phyloP scores from a whole-genome alignment of 2,113 vertebrate genomes.

The Ia io region DNA sequence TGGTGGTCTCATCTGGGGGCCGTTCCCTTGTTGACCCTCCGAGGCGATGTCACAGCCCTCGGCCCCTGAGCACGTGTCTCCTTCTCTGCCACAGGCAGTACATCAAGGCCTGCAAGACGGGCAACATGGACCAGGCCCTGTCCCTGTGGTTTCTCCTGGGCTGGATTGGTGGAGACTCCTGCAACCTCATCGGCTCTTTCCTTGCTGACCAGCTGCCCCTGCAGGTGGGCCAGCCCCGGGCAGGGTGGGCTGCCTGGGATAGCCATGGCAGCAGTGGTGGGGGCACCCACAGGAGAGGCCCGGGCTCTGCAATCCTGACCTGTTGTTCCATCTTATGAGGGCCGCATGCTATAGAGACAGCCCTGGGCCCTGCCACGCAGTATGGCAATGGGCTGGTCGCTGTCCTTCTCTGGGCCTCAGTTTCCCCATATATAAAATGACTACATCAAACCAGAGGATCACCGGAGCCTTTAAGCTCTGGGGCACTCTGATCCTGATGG shows the following conservation, averaged over 20 bases:
- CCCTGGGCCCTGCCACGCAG: neutral
- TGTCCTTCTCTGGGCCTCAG: neutral
- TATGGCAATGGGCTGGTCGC: neutral
- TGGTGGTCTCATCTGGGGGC: neutral
- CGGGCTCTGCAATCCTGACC: neutral
- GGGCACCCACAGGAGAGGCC: neutral
- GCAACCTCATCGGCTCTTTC: slow-evolving; percentile 94
- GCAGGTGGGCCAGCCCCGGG: slow-evolving; percentile 84
- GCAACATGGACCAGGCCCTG: slow-evolving; percentile 94
- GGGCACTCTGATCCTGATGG: neutral
- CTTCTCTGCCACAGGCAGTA: slow-evolving; percentile 86
- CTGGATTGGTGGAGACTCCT: slow-evolving; percentile 94
- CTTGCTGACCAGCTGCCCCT: slow-evolving; percentile 94
- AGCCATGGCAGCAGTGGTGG: neutral
- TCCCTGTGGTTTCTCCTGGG: slow-evolving; percentile 96
- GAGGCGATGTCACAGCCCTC: rapidly evolving
- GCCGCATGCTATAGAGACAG: rapidly evolving
- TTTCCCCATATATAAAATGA: neutral
- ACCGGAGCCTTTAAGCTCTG: neutral
- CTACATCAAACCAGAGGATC: neutral
- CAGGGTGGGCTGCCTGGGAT: neutral
- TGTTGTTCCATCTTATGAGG: neutral
- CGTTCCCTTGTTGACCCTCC: too few relatives aligned
- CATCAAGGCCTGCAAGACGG: slow-evolving; percentile 89
- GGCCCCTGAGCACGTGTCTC: rapidly evolving